phyloP scores from a whole-genome alignment of 2,888 invertebrate genomes.

The Cosmia pyralina region DNA sequence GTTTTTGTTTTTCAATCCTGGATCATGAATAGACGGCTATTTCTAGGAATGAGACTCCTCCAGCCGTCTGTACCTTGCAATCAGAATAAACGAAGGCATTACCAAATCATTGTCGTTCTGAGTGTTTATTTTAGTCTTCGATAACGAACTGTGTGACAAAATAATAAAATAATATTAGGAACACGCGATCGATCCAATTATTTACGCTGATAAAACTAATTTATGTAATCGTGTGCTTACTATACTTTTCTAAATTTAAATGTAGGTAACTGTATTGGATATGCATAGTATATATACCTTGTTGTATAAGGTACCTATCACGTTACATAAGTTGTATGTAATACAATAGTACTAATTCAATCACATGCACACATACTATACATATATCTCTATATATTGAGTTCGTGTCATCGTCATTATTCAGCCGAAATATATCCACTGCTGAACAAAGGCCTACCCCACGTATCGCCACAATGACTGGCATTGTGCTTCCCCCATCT shows the following conservation, averaged over 20 bases:
- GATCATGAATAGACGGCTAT: not conserved
- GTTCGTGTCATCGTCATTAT: not conserved
- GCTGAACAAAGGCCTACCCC: no score
- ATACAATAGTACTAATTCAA: not conserved
- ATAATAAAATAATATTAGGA: slow-evolving; percentile 22
- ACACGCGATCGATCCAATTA: slow-evolving; percentile 36
- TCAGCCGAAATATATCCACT: not conserved
- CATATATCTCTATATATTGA: not conserved
- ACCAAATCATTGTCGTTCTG: not conserved
- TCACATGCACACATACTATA: not conserved
- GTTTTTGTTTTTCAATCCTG: not conserved
- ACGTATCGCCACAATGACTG: not conserved
- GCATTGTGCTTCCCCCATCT: not conserved
- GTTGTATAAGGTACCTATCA: slow-evolving; percentile 1
- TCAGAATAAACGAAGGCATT: not conserved
- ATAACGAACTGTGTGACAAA: slow-evolving; percentile 36
- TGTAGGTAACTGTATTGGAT: slow-evolving; percentile 35
- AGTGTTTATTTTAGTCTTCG: slow-evolving; percentile 1
- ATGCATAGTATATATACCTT: not conserved
- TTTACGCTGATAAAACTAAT: slow-evolving; percentile 54
- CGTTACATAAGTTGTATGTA: slow-evolving; percentile 2
- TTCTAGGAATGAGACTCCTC: not conserved
- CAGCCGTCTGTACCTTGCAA: not conserved
- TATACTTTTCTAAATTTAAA: slow-evolving; percentile 11
- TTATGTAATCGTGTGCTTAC: slow-evolving; percentile 32